Percentiles rank a stretch among this genome's conserved stretches.
Conservation (phyloP, 2,113 vertebrate species). For the Centropristis striata region DNA sequence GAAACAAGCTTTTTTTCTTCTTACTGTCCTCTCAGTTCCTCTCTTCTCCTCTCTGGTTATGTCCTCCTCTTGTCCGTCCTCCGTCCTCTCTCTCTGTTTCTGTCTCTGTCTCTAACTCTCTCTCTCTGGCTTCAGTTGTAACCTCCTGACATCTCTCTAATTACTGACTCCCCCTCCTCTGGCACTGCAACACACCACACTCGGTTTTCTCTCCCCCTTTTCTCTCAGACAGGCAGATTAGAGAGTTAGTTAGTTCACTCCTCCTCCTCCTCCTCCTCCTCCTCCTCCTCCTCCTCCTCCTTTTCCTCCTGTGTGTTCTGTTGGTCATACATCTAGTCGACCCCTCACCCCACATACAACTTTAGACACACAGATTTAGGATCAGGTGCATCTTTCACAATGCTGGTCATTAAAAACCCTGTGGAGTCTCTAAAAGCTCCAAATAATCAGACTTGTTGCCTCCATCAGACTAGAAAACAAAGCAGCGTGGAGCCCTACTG, state of each 20-base stretch:
- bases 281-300: conserved; percentile 15
- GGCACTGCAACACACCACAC: conserved; percentile 33
- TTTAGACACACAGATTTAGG: neutral
- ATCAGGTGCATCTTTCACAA: neutral
- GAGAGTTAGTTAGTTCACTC: conserved; percentile 44
- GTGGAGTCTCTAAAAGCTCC: too few relatives aligned
- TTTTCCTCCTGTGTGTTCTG: conserved; percentile 14
- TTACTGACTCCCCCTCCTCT: conserved; percentile 69
- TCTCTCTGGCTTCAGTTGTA: too few relatives aligned
- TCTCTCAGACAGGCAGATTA: conserved; percentile 60
- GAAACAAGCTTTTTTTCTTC: neutral
- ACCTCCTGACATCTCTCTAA: conserved; percentile 53
- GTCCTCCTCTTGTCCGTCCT: conserved; percentile 22
- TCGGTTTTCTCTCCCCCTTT: conserved; percentile 53
- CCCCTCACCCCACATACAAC: neutral
- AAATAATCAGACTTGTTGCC: too few relatives aligned
- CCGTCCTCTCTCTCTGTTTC: too few relatives aligned
- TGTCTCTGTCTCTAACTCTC: conserved; percentile 52
- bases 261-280: conserved; percentile 9
- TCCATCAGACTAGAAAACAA: too few relatives aligned
- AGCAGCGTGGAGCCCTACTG: too few relatives aligned
- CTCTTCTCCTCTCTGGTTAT: conserved; percentile 18
- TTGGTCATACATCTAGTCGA: neutral
- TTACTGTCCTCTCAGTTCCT: conserved; percentile 6
- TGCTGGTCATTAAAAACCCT: too few relatives aligned